Base-by-base conservation (phyloP, 2,888 invertebrate species). In the Caenorhabditis sp. region DNA sequence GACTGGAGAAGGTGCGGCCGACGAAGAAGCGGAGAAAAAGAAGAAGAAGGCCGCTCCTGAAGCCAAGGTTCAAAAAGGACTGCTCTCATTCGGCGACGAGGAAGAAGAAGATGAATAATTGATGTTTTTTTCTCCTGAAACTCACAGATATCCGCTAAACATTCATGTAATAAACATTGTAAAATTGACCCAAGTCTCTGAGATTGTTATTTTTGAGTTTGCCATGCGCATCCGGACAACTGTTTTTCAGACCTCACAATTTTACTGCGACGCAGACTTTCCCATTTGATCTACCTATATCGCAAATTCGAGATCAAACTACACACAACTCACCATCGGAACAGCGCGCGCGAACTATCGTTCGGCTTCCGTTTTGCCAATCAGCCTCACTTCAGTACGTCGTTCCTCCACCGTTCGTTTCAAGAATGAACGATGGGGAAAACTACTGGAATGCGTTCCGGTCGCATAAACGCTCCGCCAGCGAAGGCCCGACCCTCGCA, bases 51-150 rank as follows among this genome's bases (percentile, higher is more conserved):
- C 32, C 39, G 43, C 24, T 9, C 32, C 56, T n/a, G 58, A 46
- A 39, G 53, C 63, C 32, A 77, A 77, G 15, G 73, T 76, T 24
- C 59, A 79, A 39, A 75, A 50, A 43, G 65, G 68, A 13, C 59
- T 84, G 11, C 62, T 85, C 8, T 85, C 85, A 2, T 85, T 85
- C 46, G 84, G 83, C 0, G 85, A 85, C 43, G 85, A 85, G 6
- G 85, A 85, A 30, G 85, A 85, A 37, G 84, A 85, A 17, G 79
- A 79, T 20, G 46, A 66, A 39, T 56, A 24, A 48, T 24, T 50
- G 24, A 22, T n/a, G n/a, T n/a, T n/a, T n/a, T n/a, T n/a, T n/a
- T n/a, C n/a, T n/a, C n/a, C n/a, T n/a, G n/a, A n/a, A n/a, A n/a
- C n/a, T n/a, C n/a, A n/a, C n/a, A n/a, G n/a, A n/a, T n/a, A n/a